Conservation (phyloP, 2,888 invertebrate species). For the Apantesis nais region DNA sequence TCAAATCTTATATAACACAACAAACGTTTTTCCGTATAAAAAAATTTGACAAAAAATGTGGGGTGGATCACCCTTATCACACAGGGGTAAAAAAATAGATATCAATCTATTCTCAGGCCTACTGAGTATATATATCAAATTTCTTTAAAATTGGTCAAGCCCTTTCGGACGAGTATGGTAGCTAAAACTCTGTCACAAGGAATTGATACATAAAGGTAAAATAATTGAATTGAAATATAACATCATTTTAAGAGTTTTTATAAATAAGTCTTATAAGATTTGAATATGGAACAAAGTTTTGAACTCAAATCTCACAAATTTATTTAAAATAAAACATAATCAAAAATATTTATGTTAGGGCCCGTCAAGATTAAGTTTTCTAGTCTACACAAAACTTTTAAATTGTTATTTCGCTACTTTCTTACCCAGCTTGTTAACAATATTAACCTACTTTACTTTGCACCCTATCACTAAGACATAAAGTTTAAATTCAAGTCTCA, state of each 20-base stretch:
- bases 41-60: too few species aligned
- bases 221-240: background rate
- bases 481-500: constrained; percentile 19
- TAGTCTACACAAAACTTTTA: background rate
- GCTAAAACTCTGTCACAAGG: too few species aligned
- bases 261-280: background rate
- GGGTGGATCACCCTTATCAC: too few species aligned
- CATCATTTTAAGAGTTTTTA: background rate
- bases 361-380: background rate
- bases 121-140: too few species aligned
- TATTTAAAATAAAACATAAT: background rate
- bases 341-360: background rate
- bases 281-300: background rate
- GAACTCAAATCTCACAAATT: background rate
- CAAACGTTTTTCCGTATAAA: too few species aligned
- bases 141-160: too few species aligned
- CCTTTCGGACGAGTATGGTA: too few species aligned
- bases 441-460: background rate
- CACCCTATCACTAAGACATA: constrained; percentile 21
- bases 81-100: too few species aligned
- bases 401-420: background rate
- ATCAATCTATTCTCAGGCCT: too few species aligned
- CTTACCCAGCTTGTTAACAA: background rate
- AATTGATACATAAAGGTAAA: too few species aligned
- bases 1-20: too few species aligned